These are phyloP conservation scores for Melitaea cinxia DNA, from an alignment of 1,140 invertebrate genomes.

Conservation along the genomic window DNA sequence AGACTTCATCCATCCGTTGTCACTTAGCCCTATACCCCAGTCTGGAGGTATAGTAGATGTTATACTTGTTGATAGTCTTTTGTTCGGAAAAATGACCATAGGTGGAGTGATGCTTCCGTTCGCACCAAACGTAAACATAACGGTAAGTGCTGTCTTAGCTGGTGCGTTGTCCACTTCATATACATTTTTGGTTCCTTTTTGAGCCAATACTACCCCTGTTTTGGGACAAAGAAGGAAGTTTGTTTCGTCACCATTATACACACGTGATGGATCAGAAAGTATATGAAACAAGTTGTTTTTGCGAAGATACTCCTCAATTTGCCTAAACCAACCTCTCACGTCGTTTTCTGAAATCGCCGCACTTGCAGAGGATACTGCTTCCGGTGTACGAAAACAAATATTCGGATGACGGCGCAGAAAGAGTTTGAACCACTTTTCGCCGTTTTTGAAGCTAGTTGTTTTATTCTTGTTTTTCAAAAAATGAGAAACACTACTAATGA, in stretches of 20 bases:
- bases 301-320: conserved; percentile 50
- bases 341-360: conserved; percentile 52
- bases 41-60: too few species aligned
- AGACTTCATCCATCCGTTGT: too few species aligned
- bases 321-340: conserved; percentile 58
- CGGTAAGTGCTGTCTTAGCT: conserved; percentile 52
- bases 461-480: conserved; percentile 29
- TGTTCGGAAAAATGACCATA: too few species aligned
- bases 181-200: conserved; percentile 56
- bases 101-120: conserved; percentile 42
- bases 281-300: conserved; percentile 26
- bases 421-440: conserved; percentile 55
- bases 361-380: conserved; percentile 41
- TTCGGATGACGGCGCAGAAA: conserved; percentile 56
- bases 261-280: conserved; percentile 27
- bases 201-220: conserved; percentile 47
- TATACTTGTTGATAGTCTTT: too few species aligned
- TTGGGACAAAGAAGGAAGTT: conserved; percentile 56
- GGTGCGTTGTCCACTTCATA: conserved; percentile 50
- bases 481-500: conserved; percentile 29
- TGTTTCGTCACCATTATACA: conserved; percentile 70
- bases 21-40: too few species aligned
- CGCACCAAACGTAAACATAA: conserved; percentile 54
- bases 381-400: conserved; percentile 30
- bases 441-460: conserved; percentile 47